Evolutionary conservation across 2,113 vertebrate genomes (phyloP), one percentile per base, ranked within the genome.

Genomic region (Nycticryphes semicollaris): DNA sequence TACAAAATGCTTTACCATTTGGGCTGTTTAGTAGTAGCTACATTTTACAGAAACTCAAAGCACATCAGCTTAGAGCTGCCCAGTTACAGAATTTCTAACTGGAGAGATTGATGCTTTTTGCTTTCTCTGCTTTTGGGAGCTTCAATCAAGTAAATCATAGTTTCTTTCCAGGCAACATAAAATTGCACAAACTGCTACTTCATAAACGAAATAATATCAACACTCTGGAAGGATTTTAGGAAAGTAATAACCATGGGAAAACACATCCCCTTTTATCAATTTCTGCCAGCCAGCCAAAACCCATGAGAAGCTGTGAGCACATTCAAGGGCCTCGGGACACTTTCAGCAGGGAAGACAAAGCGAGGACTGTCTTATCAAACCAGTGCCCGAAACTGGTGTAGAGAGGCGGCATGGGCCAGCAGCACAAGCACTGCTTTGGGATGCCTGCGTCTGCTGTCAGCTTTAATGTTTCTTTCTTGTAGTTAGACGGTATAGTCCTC

Each of bases 31-130:
- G 25, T 4, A 68, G 78, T 15, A 43, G 94, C 51, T 87, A 60
- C 57, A 68, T 96, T 96, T 87, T 75, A 35, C 87, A 93, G 70
- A 39, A 85, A 64, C 57, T 90, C 82, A 60, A 79, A 94, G 72
- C 54, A 66, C 50, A 90, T 63, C 70, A 91, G 57, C 63, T 76
- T 53, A 69, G 5, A 87, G 82, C 70, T 80, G 87, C 78, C 85
- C 92, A 51, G 70, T 77, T 77, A 86, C 47, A 84, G 82, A 53
- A 91, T 80, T 88, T 95, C 82, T 76, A 57, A 1, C 12, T 6
- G 63, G 48, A 85, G 59, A 85, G 63, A 95, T 14, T 41, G 73
- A 94, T 88, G 64, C 41, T 73, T 94, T 95, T 91, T 93, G 64
- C 67, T 33, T 86, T 77, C 82, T 69, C 45, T 67, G 74, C n/a